These are phyloP conservation scores for Dromococcyx pavoninus DNA, from an alignment of 2,797 vertebrate genomes.

Conservation along the genomic window DNA sequence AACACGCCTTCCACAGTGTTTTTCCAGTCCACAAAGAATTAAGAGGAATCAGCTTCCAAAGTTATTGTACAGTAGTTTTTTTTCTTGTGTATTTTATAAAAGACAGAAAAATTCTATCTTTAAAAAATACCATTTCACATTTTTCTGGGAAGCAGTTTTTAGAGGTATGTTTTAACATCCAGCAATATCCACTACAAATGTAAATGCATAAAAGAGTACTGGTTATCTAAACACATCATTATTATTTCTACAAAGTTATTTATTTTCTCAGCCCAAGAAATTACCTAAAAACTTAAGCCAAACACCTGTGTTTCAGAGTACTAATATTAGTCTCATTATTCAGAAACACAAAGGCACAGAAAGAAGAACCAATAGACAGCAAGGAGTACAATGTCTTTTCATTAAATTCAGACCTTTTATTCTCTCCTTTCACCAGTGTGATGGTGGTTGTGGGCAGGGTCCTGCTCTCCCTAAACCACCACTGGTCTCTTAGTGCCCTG, in stretches of 20 bases:
- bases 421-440: background rate
- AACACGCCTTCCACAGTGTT: background rate
- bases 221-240: background rate
- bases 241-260: background rate
- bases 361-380: background rate
- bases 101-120: accelerated
- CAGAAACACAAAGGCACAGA: background rate
- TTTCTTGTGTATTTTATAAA: background rate
- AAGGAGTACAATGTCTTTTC: background rate
- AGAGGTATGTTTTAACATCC: background rate
- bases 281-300: background rate
- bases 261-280: background rate
- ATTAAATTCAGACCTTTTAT: background rate
- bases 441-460: background rate
- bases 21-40: background rate
- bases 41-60: background rate
- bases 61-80: background rate
- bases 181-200: background rate
- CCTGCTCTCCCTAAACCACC: background rate
- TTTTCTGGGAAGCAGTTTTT: background rate
- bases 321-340: background rate
- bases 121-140: background rate
- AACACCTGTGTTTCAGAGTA: background rate
- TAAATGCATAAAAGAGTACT: background rate
- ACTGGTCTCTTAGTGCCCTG: accelerated